Base-by-base conservation (phyloP, 2,888 invertebrate species). In the Sericinus montela region DNA sequence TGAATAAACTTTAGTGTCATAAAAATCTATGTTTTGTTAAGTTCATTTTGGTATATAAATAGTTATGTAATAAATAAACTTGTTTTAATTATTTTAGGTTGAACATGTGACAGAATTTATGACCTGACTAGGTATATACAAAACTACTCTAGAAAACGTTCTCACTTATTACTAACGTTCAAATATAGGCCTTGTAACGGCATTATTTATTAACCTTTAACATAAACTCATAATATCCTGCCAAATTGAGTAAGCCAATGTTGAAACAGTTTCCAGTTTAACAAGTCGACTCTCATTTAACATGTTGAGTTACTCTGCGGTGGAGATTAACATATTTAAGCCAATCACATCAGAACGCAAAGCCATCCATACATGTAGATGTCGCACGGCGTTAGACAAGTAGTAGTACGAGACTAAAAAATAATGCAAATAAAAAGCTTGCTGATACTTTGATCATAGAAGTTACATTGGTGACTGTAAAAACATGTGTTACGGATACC, bases 291-390 rank as follows among this genome's bases (percentile, higher is more conserved):
- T 29, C 28, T 16, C 8, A 38, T 42, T 45, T 25, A 51, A 45
- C 41, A 23, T 30, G 50, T 32, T 37, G 11, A 11, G 42, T 43
- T 48, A 25, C 29, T 34, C 23, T 11, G 29, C 16, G 15, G 11
- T 19, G 29, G 34, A 56, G 61, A 72, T 72, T 69, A 72, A 62
- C 69, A 69, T 76, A 70, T 66, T 68, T 65, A 60, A 55, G 56
- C 66, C 62, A 62, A 62, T 64, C 63, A 64, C 61, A 61, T 66
- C 60, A 39, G 58, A 62, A 57, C 65, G 65, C 65, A 64, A 57
- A 50, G 51, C 61, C 65, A 47, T 57, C n/a, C 11, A 32, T 11
- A 63, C 68, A 75, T 62, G 69, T 66, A 57, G 65, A 68, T 54
- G 58, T 54, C 58, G 55, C 56, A 57, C 53, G 57, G 54, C 56